phyloP scores from a whole-genome alignment of 2,113 vertebrate species.

The Callithrix jacchus region DNA sequence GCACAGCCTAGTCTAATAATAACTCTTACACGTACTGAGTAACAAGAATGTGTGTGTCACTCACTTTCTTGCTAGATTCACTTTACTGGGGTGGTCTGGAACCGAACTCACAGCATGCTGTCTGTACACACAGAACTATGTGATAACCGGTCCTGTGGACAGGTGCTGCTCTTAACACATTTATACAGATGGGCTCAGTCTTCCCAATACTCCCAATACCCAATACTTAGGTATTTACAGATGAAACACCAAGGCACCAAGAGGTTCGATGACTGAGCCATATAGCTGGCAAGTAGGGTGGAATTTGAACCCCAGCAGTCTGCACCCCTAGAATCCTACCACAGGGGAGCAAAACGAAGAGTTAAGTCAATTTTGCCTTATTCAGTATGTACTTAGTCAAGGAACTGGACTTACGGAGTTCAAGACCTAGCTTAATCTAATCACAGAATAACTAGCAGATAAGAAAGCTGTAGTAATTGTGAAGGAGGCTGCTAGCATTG shows the following conservation, averaged over 20 bases:
- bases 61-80: not conserved
- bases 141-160: not conserved
- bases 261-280: not conserved
- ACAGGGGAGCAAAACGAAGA: not conserved
- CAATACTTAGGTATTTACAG: not conserved
- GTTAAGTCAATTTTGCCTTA: not conserved
- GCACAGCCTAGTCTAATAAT: not conserved
- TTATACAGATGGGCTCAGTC: not conserved
- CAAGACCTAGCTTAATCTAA: not conserved
- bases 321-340: not conserved
- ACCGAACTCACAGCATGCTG: not conserved
- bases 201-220: not conserved
- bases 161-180: too few relatives aligned
- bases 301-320: not conserved
- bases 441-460: slow-evolving; percentile 13
- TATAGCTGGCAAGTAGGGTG: not conserved
- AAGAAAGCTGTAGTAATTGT: not conserved
- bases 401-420: not conserved
- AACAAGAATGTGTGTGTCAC: not conserved
- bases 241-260: not conserved
- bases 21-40: not conserved
- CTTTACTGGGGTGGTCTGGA: not conserved
- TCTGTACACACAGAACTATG: fast-evolving
- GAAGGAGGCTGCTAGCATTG: not conserved
- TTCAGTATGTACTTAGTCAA: not conserved